Percentiles rank a stretch among this genome's conserved stretches.
Conservation (phyloP, 64 coral and sea anemone species). For the Catalaphyllia jardinei region DNA sequence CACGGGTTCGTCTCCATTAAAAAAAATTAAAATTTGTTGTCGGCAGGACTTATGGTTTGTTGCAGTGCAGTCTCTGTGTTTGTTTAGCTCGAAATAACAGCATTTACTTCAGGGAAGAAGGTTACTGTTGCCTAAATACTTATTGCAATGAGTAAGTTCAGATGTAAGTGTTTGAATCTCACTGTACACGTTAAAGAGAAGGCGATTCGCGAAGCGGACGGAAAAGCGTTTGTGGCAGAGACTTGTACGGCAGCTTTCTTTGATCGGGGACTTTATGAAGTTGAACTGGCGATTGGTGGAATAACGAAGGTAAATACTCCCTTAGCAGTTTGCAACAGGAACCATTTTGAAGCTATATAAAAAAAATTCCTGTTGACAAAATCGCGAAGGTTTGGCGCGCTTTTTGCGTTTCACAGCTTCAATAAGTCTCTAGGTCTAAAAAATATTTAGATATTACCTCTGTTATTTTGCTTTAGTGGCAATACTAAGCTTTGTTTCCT, state of each 20-base stretch:
- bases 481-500: too few relatives aligned
- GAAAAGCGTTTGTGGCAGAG: constrained; percentile 60
- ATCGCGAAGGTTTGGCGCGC: constrained; percentile 7
- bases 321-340: neutral
- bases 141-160: constrained; percentile 71
- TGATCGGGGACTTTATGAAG: constrained; percentile 59
- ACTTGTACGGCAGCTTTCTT: constrained; percentile 59
- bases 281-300: constrained; percentile 89
- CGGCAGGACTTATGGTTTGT: too few relatives aligned
- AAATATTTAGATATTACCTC: neutral
- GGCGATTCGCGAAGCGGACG: constrained; percentile 60
- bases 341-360: neutral
- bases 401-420: neutral
- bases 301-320: constrained; percentile 77
- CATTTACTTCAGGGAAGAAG: neutral
- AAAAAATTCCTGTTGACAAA: neutral
- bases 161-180: constrained; percentile 82
- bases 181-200: constrained; percentile 79
- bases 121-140: neutral
- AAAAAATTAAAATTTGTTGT: neutral
- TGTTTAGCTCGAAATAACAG: neutral
- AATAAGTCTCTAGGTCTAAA: neutral
- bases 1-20: neutral
- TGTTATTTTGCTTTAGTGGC: neutral
- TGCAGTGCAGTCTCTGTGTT: neutral